Conservation (phyloP, 2,797 vertebrate genomes). For the Gastrophryne carolinensis region DNA sequence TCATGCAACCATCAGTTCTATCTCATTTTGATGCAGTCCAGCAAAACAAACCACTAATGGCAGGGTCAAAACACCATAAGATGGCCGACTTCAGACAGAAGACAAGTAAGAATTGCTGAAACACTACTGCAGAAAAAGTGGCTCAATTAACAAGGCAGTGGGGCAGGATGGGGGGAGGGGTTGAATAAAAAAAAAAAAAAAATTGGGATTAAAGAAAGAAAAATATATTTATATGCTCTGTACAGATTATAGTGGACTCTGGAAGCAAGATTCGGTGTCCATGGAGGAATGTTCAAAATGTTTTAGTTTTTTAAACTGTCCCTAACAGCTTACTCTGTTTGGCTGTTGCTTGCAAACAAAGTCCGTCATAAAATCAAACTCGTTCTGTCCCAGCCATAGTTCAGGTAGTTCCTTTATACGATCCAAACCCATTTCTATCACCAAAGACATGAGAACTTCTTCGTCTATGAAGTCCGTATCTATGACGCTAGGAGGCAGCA, state of each 20-base stretch:
- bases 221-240: slow-evolving; percentile 59
- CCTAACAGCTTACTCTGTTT: slow-evolving; percentile 84
- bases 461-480: slow-evolving; percentile 88
- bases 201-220: slow-evolving; percentile 49
- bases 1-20: slow-evolving; percentile 74
- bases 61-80: slow-evolving; percentile 61
- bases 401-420: slow-evolving; percentile 87
- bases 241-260: slow-evolving; percentile 77
- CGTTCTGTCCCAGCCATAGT: slow-evolving; percentile 87
- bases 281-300: slow-evolving; percentile 73
- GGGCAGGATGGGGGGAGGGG: slow-evolving; percentile 49
- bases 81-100: background rate
- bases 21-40: slow-evolving; percentile 70
- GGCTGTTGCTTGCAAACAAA: slow-evolving; percentile 89
- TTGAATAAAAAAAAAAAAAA: slow-evolving; percentile 21
- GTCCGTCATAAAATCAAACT: slow-evolving; percentile 88
- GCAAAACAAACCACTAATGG: slow-evolving; percentile 74
- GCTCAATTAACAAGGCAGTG: slow-evolving; percentile 24
- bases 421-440: slow-evolving; percentile 87
- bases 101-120: slow-evolving; percentile 29
- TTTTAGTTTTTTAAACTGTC: background rate
- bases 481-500: slow-evolving; percentile 87
- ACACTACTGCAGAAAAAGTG: slow-evolving; percentile 23
- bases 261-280: slow-evolving; percentile 75
- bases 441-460: slow-evolving; percentile 87